Evolutionary conservation across 2,113 vertebrate genomes (phyloP).

Genomic region (Odocoileus virginianus): DNA sequence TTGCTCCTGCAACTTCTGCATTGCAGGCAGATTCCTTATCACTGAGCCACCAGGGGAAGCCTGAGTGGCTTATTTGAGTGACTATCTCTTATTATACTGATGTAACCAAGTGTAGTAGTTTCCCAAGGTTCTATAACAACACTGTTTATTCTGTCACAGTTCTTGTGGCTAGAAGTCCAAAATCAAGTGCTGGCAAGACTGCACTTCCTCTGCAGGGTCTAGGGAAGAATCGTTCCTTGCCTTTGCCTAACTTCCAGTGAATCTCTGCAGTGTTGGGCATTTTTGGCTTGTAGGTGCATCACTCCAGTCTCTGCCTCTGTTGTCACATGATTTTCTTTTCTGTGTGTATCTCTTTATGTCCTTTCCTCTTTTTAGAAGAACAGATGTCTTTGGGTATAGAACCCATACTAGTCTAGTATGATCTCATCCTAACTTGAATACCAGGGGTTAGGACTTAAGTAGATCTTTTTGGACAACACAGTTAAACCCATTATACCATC

Average conservation of each 20-base stretch:
- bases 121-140: not conserved
- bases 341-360: not conserved
- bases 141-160: not conserved
- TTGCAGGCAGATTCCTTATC: not conserved
- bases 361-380: not conserved
- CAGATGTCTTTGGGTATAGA: not conserved
- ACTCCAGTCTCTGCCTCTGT: not conserved
- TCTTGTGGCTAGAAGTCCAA: not conserved
- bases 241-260: not conserved
- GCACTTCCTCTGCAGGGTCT: not conserved
- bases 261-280: not conserved
- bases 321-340: not conserved
- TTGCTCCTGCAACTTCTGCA: not conserved
- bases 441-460: not conserved
- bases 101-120: not conserved
- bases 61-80: not conserved
- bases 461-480: not conserved
- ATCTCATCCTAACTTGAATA: not conserved
- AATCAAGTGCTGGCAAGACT: not conserved
- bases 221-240: not conserved
- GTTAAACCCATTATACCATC: not conserved
- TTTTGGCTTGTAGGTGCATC: not conserved
- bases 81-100: not conserved
- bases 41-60: not conserved
- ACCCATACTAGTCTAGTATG: not conserved